phyloP scores from a whole-genome alignment of 2,797 vertebrate genomes.

The Mormyrus proboscirostris region DNA sequence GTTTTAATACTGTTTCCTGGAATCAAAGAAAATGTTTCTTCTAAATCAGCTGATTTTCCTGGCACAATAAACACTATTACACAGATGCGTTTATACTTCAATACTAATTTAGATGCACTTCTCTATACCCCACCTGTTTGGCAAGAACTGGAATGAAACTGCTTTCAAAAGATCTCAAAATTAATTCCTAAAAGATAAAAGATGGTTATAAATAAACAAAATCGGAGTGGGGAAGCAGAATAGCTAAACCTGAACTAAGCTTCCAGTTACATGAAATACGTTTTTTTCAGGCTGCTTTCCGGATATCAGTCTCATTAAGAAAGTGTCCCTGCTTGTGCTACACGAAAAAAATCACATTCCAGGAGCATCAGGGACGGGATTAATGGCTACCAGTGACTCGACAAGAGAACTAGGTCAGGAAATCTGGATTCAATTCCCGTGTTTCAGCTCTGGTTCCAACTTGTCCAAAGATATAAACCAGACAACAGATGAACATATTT shows the following conservation, averaged over 20 bases:
- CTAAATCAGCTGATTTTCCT: not conserved
- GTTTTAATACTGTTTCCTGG: not conserved
- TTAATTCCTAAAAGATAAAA: slow-evolving; percentile 6
- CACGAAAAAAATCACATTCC: not conserved
- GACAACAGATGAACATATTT: slow-evolving; percentile 29
- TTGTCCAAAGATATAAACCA: slow-evolving; percentile 34
- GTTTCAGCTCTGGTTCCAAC: slow-evolving; percentile 9
- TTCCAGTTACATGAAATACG: not conserved
- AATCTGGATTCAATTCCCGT: slow-evolving; percentile 24
- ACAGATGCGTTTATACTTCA: not conserved
- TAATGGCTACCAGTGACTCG: slow-evolving; percentile 22
- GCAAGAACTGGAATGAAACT: slow-evolving; percentile 9
- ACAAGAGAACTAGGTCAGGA: not conserved
- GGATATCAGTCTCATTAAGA: not conserved
- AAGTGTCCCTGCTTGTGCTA: not conserved
- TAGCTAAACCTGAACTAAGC: not conserved
- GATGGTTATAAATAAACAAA: slow-evolving; percentile 5
- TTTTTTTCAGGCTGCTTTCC: not conserved
- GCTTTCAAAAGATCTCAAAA: not conserved
- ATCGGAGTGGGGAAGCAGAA: not conserved
- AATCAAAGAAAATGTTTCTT: not conserved
- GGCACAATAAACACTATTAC: not conserved
- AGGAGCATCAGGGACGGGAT: slow-evolving; percentile 3
- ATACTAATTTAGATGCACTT: not conserved
- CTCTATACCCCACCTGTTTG: not conserved